Evolutionary conservation across 2,888 invertebrate species (phyloP).

Genomic region (Rotaria macrura): DNA sequence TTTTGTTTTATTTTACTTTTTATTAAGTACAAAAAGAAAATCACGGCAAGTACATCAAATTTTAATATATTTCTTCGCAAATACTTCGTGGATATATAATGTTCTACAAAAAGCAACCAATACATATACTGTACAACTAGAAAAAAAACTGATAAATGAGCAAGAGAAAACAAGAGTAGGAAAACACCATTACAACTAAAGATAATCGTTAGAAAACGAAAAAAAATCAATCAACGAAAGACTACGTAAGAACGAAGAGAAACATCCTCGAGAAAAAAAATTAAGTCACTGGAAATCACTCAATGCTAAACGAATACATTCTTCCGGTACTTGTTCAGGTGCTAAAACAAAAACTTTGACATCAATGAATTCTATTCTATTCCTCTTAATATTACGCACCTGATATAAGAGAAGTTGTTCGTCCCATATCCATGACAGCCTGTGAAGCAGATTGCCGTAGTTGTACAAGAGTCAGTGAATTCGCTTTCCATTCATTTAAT

Average conservation of each 20-base stretch:
- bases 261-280: not conserved
- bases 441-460: constrained; percentile 56
- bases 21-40: not conserved
- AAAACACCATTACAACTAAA: not conserved
- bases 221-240: not conserved
- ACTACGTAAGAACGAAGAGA: not conserved
- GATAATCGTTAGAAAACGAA: not conserved
- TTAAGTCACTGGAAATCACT: not conserved
- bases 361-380: no score
- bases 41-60: not conserved
- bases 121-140: not conserved
- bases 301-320: not conserved
- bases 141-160: not conserved
- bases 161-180: not conserved
- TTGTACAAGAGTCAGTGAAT: constrained; percentile 84
- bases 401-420: not conserved
- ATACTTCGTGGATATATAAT: not conserved
- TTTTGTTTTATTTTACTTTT: not conserved
- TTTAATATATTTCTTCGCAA: not conserved
- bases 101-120: not conserved
- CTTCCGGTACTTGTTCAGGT: constrained; percentile 1
- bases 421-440: not conserved
- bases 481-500: constrained; percentile 84
- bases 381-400: not conserved
- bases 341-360: not conserved